Percentiles rank a stretch among this genome's conserved stretches.
phyloP scores from a whole-genome alignment of 2,797 vertebrate genomes.

The Labroides dimidiatus region DNA sequence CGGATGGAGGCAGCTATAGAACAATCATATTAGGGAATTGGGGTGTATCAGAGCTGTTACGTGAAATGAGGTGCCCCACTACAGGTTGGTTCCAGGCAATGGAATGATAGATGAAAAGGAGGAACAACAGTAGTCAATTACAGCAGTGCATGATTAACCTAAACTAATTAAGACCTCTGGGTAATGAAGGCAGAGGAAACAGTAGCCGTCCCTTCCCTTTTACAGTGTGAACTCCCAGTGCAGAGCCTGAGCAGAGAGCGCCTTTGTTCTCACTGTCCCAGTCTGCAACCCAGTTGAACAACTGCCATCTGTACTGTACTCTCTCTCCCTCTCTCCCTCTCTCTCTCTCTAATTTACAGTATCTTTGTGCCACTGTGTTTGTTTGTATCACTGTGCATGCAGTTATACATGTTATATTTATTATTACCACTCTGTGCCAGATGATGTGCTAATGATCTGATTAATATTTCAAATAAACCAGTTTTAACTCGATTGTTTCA shows the following conservation, averaged over 20 bases:
- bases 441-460: background rate
- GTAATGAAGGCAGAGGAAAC: constrained; percentile 81
- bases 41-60: constrained; percentile 62
- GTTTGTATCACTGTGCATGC: background rate
- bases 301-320: constrained; percentile 55
- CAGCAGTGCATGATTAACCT: constrained; percentile 83
- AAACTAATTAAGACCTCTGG: constrained; percentile 88
- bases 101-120: constrained; percentile 83
- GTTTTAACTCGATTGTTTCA: background rate
- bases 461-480: background rate
- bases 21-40: constrained; percentile 74
- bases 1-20: constrained; percentile 40
- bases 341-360: constrained; percentile 16
- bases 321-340: background rate
- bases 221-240: constrained; percentile 74
- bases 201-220: constrained; percentile 63
- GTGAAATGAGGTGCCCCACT: constrained; percentile 71
- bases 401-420: background rate
- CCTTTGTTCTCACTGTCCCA: constrained; percentile 76
- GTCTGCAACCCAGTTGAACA: constrained; percentile 65
- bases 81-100: constrained; percentile 78
- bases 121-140: constrained; percentile 84
- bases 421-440: background rate
- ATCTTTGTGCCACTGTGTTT: constrained; percentile 10
- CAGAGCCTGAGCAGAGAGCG: constrained; percentile 59